A percentile compares a stretch with the other conserved stretches of the same genome.
phyloP scores from a whole-genome alignment of 1,140 invertebrate species.

The Temnothorax nylanderi region DNA sequence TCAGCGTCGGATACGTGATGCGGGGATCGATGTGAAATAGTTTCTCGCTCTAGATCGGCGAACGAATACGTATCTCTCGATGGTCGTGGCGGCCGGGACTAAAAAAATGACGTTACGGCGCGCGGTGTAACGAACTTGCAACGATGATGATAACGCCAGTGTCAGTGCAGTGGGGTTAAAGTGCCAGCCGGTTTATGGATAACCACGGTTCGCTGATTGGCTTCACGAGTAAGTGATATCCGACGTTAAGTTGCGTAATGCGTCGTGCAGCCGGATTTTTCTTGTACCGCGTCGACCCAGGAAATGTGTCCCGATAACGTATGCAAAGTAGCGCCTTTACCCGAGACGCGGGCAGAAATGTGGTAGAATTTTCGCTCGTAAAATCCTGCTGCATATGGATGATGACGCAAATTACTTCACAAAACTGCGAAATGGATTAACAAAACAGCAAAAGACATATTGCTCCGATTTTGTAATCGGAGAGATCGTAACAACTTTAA shows the following conservation, averaged over 20 bases:
- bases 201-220: constrained; percentile 49
- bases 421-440: constrained; percentile 8
- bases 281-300: neutral
- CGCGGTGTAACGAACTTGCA: constrained; percentile 60
- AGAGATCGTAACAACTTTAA: neutral
- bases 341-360: neutral
- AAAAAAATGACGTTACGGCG: constrained; percentile 40
- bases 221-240: constrained; percentile 55
- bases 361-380: neutral
- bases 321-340: constrained; percentile 2
- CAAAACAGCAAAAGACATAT: neutral
- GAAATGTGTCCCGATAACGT: constrained; percentile 24
- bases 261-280: constrained; percentile 21
- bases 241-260: constrained; percentile 19
- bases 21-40: constrained; percentile 1
- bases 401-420: neutral
- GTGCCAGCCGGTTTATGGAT: constrained; percentile 69
- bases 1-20: neutral
- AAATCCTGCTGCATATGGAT: neutral
- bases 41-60: neutral
- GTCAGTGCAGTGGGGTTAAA: constrained; percentile 70
- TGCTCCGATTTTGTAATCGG: neutral
- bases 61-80: neutral
- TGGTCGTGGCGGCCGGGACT: neutral
- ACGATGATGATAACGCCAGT: constrained; percentile 65